phyloP scores from a whole-genome alignment of 37 sponge, comb jelly and placozoan genomes.

The Beroe forskalii region DNA sequence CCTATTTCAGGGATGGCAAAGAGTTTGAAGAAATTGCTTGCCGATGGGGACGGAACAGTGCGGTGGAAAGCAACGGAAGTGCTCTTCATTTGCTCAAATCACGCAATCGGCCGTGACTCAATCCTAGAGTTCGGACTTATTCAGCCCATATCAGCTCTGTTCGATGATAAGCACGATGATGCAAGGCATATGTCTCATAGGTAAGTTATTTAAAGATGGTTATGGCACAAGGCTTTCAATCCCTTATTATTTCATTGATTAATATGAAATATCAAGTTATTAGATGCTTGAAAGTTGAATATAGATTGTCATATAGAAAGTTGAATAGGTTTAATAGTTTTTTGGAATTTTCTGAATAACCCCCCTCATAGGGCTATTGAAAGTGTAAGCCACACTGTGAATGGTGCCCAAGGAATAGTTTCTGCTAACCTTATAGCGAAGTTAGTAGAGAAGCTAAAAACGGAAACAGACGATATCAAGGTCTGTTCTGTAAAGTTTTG shows the following conservation, averaged over 20 bases:
- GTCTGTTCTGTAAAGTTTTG: neutral
- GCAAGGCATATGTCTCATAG: conserved; percentile 59
- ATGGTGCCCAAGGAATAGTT: conserved; percentile 55
- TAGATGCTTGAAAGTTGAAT: no score
- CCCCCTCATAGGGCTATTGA: conserved; percentile 56
- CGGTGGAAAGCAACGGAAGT: conserved; percentile 67
- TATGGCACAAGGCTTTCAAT: no score
- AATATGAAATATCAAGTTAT: no score
- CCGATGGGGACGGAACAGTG: conserved; percentile 65
- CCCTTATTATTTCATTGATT: no score
- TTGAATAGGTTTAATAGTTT: no score
- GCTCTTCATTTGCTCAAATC: conserved; percentile 66
- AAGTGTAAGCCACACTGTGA: conserved; percentile 54
- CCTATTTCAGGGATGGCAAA: conserved; percentile 68
- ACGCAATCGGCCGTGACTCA: conserved; percentile 67
- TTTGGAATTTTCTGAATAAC: no score
- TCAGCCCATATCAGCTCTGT: conserved; percentile 64
- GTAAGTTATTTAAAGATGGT: no score
- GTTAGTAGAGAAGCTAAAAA: conserved; percentile 68
- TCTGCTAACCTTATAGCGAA: conserved; percentile 50
- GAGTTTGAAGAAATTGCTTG: conserved; percentile 63
- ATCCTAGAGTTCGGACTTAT: conserved; percentile 61
- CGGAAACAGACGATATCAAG: conserved; percentile 66
- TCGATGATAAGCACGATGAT: conserved; percentile 67
- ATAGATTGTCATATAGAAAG: no score